Evolutionary conservation across 1,140 invertebrate genomes (phyloP), one percentile per base, ranked within the genome.

Genomic region (Temnothorax nylanderi): DNA sequence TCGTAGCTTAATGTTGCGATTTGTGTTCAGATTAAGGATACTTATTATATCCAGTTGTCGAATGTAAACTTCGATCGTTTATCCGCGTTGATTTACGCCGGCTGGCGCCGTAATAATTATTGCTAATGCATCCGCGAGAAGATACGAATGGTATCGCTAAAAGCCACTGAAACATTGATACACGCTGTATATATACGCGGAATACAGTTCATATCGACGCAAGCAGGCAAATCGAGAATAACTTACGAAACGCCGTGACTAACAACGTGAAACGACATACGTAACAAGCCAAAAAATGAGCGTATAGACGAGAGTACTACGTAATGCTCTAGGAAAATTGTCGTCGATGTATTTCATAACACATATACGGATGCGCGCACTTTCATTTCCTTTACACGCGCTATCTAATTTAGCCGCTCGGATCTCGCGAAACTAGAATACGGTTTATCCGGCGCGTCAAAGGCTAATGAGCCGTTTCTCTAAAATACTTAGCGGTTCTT

Each of bases 361-460:
- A 16, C 51, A 26, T 26, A 26, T 26, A 37, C 18, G n/a, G 49
- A 16, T 32, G 41, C 54, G 65, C 37, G 26, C 16, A n/a, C 60
- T 74, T 60, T 60, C 51, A 41, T 82, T 74, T 72, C 54, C 69
- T 58, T 72, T 32, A 60, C 54, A 49, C 69, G 54, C 80, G 32
- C 69, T 47, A 75, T 75, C 69, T 84, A 84, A 84, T 84, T 75
- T 75, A 49, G 69, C 44, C 54, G 51, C 4, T n/a, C 18, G 85
- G 72, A 81, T 87, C 87, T 75, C 75, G 67, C 58, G 85, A 86
- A 92, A 92, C 84, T 88, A 92, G 89, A 91, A 90, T 89, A 90
- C 90, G 76, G 37, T 72, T 85, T 84, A 84, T 75, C 44, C 67
- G 26, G 56, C 54, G 54, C 4, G 54, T 75, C 80, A 84, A 84